phyloP scores from a whole-genome alignment of 2,888 invertebrate species.

The Calliopum simillimum region DNA sequence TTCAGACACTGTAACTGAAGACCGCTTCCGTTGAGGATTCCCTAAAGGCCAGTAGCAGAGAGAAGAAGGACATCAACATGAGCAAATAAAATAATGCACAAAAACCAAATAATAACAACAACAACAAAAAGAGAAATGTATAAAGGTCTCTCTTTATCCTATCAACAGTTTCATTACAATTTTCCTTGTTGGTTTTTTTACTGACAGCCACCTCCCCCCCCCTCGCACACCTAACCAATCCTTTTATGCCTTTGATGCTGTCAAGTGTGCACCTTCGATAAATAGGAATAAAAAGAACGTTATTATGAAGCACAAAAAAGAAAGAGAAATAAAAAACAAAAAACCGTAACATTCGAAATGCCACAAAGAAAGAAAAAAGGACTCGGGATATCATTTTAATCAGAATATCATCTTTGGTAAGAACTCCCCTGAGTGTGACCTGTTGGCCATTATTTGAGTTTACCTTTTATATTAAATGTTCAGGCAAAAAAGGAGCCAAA shows the following conservation, averaged over 20 bases:
- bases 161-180: conserved; percentile 35
- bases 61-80: too few relatives aligned
- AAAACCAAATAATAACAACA: not conserved
- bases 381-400: conserved; percentile 30
- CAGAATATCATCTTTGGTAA: conserved; percentile 30
- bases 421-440: conserved; percentile 20
- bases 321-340: not conserved
- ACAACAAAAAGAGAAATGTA: not conserved
- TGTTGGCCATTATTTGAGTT: conserved; percentile 25
- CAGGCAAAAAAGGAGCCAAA: conserved; percentile 11
- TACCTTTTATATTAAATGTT: conserved; percentile 29
- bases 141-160: conserved; percentile 16
- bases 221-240: too few relatives aligned
- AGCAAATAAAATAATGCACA: not conserved
- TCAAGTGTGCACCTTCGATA: conserved; percentile 30
- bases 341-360: conserved; percentile 11
- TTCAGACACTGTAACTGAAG: conserved; percentile 12
- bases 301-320: conserved; percentile 5
- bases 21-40: not conserved
- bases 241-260: not conserved
- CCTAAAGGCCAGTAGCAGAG: too few relatives aligned
- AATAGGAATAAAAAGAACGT: conserved; percentile 19
- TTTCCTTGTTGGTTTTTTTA: conserved; percentile 10
- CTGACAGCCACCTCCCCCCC: not conserved
- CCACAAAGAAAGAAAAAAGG: conserved; percentile 15